Conservation (phyloP, 2,113 vertebrate genomes). For the Terrapene triunguis region DNA sequence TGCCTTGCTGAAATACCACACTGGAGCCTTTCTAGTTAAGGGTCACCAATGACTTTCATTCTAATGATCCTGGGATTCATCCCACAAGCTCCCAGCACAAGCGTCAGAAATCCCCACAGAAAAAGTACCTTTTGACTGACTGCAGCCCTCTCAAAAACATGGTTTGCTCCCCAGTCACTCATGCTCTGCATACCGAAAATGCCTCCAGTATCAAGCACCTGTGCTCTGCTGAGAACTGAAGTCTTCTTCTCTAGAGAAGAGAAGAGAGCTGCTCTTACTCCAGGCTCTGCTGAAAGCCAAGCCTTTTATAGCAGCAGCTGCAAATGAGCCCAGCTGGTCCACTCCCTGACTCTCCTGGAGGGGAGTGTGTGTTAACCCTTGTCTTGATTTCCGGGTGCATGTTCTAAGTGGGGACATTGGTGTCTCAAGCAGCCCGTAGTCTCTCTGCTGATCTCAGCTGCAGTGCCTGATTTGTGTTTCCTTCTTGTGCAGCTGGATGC, state of each 20-base stretch:
- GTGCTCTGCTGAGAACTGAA: fast-evolving
- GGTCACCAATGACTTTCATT: background rate
- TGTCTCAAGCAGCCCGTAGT: fast-evolving
- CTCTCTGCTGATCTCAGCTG: background rate
- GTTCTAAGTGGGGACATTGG: background rate
- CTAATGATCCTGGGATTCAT: background rate
- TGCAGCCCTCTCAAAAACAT: background rate
- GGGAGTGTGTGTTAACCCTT: background rate
- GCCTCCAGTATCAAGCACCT: fast-evolving
- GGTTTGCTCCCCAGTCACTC: background rate
- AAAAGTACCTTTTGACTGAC: background rate
- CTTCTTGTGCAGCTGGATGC: slow-evolving; percentile 86
- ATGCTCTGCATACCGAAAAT: no score
- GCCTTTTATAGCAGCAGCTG: background rate
- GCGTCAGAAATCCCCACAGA: background rate
- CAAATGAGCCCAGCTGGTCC: background rate
- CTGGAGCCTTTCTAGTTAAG: background rate
- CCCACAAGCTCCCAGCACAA: background rate
- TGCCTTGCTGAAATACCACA: background rate
- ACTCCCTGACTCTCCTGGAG: fast-evolving
- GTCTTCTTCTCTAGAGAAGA: background rate
- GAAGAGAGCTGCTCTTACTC: background rate
- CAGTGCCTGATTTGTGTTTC: slow-evolving; percentile 5
- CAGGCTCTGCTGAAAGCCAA: fast-evolving
- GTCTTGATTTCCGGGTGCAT: fast-evolving